Conservation (phyloP, 1,140 invertebrate species). For the Drosophila ananassae region DNA sequence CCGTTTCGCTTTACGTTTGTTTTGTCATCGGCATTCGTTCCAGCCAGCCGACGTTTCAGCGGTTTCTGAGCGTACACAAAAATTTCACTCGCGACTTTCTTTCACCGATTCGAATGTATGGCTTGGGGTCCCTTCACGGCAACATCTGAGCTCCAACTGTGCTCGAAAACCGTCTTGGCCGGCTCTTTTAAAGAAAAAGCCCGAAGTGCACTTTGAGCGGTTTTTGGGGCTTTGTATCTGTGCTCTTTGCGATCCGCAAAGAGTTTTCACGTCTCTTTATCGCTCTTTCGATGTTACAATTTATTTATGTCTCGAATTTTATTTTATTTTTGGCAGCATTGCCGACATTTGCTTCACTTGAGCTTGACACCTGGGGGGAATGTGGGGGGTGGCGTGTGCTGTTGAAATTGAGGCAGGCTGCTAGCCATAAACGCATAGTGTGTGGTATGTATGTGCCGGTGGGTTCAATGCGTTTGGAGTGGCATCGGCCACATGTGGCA, state of each 20-base stretch:
- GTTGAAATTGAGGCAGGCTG: conserved; percentile 30
- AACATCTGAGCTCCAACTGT: conserved; percentile 75
- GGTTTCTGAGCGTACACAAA: conserved; percentile 27
- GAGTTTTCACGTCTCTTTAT: conserved; percentile 41
- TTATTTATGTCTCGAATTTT: conserved; percentile 29
- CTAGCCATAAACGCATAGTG: conserved; percentile 19
- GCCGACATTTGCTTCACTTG: conserved; percentile 39
- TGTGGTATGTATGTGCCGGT: conserved; percentile 15
- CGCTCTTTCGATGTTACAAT: conserved; percentile 49
- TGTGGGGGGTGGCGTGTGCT: conserved; percentile 5
- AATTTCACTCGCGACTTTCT: conserved; percentile 79
- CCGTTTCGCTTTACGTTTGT: conserved; percentile 56
- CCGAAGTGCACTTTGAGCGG: conserved; percentile 46
- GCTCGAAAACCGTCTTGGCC: conserved; percentile 49
- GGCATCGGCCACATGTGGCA: conserved; percentile 62
- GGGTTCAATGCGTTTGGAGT: conserved; percentile 73
- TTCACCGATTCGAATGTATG: conserved; percentile 36
- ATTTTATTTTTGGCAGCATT: conserved; percentile 51
- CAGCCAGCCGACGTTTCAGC: conserved; percentile 15
- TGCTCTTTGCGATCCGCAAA: conserved; percentile 54
- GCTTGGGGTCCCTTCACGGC: conserved; percentile 52
- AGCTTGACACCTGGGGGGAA: conserved; percentile 13
- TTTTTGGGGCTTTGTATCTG: conserved; percentile 17
- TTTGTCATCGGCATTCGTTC: conserved; percentile 49
- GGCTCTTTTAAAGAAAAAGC: conserved; percentile 75